Conservation (phyloP, 2,797 vertebrate species). For the Centropyge bicolor region DNA sequence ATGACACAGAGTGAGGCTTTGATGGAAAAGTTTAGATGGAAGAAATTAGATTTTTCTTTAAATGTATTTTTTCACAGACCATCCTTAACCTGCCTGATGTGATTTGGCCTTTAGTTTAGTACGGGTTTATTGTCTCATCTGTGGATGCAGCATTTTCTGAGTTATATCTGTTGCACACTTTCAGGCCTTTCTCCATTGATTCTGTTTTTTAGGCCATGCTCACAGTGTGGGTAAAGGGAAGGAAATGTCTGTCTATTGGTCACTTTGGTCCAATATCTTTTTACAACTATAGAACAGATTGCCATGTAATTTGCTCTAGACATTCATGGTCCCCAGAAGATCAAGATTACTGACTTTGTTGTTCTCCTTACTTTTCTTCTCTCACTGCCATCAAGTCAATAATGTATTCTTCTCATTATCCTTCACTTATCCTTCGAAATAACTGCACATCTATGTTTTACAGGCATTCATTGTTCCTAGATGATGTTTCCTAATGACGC, state of each 20-base stretch:
- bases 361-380: not conserved
- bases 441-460: not conserved
- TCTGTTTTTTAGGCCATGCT: not conserved
- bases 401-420: too few relatives aligned
- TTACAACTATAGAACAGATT: too few relatives aligned
- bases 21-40: slow-evolving; percentile 84
- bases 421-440: not conserved
- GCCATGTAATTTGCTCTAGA: not conserved
- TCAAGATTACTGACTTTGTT: not conserved
- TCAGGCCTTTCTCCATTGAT: not conserved
- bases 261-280: not conserved
- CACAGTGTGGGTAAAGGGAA: not conserved
- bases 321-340: not conserved
- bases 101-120: not conserved
- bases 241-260: not conserved
- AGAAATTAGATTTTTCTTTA: slow-evolving; percentile 56
- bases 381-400: not conserved
- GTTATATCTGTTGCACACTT: not conserved
- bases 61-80: slow-evolving; percentile 10
- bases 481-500: too few relatives aligned
- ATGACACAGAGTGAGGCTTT: slow-evolving; percentile 59
- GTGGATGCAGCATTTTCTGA: not conserved
- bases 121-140: not conserved
- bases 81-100: slow-evolving; percentile 6
- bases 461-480: not conserved